phyloP scores from a whole-genome alignment of 2,888 invertebrate genomes.

The Cryptosula pallasiana region DNA sequence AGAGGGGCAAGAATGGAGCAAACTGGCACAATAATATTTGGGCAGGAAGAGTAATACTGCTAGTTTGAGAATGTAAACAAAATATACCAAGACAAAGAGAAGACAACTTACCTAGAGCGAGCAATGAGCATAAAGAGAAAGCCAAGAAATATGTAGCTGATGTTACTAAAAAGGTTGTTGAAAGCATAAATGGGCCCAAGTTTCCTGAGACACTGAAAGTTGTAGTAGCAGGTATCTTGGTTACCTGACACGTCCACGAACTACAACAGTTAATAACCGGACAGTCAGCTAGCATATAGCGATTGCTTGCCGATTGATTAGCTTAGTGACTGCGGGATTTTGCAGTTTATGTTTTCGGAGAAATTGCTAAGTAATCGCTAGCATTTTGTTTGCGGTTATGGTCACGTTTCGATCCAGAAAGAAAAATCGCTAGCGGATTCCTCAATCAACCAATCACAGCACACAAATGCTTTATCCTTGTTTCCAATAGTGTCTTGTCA shows the following conservation, averaged over 20 bases:
- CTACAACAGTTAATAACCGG: slow-evolving; percentile 25
- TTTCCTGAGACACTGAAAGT: slow-evolving; percentile 79
- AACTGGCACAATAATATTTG: not conserved
- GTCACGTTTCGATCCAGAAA: too few species aligned
- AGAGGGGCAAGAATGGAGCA: too few species aligned
- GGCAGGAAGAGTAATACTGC: not conserved
- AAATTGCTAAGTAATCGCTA: too few species aligned
- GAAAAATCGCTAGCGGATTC: too few species aligned
- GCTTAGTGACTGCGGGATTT: too few species aligned
- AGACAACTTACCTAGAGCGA: slow-evolving; percentile 54
- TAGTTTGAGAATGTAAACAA: not conserved
- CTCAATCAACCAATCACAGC: too few species aligned
- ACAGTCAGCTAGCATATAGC: too few species aligned
- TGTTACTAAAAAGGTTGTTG: slow-evolving; percentile 80
- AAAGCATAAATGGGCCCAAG: slow-evolving; percentile 71
- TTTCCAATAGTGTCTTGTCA: too few species aligned
- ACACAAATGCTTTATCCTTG: too few species aligned
- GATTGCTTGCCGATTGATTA: too few species aligned
- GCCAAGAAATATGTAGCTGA: slow-evolving; percentile 75
- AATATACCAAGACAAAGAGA: not conserved
- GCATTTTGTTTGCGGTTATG: too few species aligned
- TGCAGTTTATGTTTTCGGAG: too few species aligned
- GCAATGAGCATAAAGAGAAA: slow-evolving; percentile 71
- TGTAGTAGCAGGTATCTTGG: slow-evolving; percentile 84
- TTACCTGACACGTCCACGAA: slow-evolving; percentile 71